These are phyloP conservation scores for Pseudopodoces humilis DNA, from an alignment of 2,113 vertebrate species.

Conservation along the genomic window DNA sequence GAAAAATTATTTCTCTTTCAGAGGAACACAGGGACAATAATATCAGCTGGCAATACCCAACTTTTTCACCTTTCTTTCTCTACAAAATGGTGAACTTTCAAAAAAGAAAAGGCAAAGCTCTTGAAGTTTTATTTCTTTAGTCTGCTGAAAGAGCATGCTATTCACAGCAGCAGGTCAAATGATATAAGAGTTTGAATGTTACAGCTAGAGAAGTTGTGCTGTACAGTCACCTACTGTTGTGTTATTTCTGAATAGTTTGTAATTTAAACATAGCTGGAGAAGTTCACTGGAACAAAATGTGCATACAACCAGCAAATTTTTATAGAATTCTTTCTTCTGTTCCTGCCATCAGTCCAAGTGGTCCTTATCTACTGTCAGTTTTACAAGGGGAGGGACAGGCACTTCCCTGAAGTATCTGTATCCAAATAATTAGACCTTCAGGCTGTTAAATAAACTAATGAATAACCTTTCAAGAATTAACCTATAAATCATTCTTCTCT, in stretches of 20 bases:
- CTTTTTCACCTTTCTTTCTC: not conserved
- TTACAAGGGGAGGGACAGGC: not conserved
- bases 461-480: not conserved
- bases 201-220: not conserved
- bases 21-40: not conserved
- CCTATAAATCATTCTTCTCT: not conserved
- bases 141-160: not conserved
- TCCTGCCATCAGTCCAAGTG: not conserved
- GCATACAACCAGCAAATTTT: not conserved
- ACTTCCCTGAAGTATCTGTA: not conserved
- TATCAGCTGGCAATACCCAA: not conserved
- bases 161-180: constrained; percentile 6
- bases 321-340: not conserved
- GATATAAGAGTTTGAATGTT: not conserved
- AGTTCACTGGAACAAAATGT: not conserved
- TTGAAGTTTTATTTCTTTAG: not conserved
- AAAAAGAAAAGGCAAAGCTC: not conserved
- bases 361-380: not conserved
- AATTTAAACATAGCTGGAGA: not conserved
- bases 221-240: not conserved
- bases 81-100: not conserved
- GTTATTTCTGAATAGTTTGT: not conserved
- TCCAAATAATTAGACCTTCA: not conserved
- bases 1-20: not conserved
- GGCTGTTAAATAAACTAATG: not conserved